phyloP scores from a whole-genome alignment of 2,797 vertebrate species.

The Cuniculus paca region DNA sequence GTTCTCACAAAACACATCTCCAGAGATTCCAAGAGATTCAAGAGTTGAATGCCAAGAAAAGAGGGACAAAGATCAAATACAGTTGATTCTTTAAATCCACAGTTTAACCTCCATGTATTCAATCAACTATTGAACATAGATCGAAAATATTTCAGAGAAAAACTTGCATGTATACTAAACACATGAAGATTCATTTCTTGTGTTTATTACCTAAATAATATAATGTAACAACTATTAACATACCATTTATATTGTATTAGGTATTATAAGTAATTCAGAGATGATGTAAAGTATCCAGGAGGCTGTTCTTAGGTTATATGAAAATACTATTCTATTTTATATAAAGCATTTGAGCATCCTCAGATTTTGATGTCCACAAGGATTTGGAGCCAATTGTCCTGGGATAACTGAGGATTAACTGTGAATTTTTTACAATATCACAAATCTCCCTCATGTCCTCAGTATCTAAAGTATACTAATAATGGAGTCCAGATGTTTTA shows the following conservation, averaged over 20 bases:
- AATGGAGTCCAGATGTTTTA: not conserved
- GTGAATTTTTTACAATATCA: not conserved
- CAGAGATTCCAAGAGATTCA: not conserved
- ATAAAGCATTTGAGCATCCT: not conserved
- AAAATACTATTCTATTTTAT: not conserved
- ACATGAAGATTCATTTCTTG: not conserved
- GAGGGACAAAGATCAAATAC: not conserved
- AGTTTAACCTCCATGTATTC: not conserved
- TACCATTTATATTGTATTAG: not conserved
- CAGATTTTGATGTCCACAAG: not conserved
- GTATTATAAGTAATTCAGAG: not conserved
- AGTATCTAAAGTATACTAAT: not conserved
- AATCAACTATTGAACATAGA: not conserved
- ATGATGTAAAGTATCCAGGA: not conserved
- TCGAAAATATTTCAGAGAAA: not conserved
- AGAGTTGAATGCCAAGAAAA: not conserved
- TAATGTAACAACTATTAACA: not conserved
- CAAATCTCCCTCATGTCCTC: not conserved
- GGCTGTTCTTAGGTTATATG: not conserved
- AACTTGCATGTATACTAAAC: not conserved
- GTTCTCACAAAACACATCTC: not conserved
- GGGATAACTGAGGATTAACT: not conserved
- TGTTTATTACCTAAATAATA: not conserved
- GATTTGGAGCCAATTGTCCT: not conserved
- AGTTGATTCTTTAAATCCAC: too few relatives aligned